phyloP scores from a whole-genome alignment of 2,113 vertebrate genomes.

The Crypturellus undulatus region DNA sequence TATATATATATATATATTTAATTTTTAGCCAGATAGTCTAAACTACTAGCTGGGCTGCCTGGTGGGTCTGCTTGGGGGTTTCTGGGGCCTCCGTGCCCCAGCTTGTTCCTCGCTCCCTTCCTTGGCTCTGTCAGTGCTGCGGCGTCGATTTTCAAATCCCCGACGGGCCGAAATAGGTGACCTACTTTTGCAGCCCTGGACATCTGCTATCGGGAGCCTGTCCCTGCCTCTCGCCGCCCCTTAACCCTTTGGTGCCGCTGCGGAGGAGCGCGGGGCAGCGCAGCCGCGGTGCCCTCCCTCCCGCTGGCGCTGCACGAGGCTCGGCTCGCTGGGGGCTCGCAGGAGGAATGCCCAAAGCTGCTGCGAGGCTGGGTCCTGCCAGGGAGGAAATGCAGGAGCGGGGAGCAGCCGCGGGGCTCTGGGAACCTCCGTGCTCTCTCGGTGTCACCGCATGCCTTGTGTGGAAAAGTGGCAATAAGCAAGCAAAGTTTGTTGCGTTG shows the following conservation, averaged over 20 bases:
- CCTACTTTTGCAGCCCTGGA: slow-evolving; percentile 66
- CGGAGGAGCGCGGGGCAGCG: too few species aligned
- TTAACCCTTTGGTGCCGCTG: slow-evolving; percentile 48
- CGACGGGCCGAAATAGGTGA: slow-evolving; percentile 59
- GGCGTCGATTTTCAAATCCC: background rate
- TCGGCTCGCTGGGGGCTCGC: too few species aligned
- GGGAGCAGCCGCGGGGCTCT: too few species aligned
- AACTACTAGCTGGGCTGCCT: background rate
- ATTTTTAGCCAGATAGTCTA: background rate
- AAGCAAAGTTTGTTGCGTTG: background rate
- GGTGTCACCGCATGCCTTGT: too few species aligned
- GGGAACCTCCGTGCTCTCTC: too few species aligned
- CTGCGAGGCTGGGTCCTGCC: too few species aligned
- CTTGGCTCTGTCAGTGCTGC: slow-evolving; percentile 11
- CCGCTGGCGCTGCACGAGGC: too few species aligned
- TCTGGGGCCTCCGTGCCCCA: background rate
- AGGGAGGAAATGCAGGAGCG: too few species aligned
- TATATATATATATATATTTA: background rate
- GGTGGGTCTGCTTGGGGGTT: background rate
- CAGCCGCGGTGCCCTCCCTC: too few species aligned
- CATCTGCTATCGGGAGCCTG: slow-evolving; percentile 32
- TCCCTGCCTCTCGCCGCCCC: background rate
- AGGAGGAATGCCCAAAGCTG: too few species aligned
- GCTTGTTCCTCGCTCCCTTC: background rate
- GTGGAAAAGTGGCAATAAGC: background rate